phyloP scores from a whole-genome alignment of 2,113 vertebrate genomes.

The Crotalus horridus region DNA sequence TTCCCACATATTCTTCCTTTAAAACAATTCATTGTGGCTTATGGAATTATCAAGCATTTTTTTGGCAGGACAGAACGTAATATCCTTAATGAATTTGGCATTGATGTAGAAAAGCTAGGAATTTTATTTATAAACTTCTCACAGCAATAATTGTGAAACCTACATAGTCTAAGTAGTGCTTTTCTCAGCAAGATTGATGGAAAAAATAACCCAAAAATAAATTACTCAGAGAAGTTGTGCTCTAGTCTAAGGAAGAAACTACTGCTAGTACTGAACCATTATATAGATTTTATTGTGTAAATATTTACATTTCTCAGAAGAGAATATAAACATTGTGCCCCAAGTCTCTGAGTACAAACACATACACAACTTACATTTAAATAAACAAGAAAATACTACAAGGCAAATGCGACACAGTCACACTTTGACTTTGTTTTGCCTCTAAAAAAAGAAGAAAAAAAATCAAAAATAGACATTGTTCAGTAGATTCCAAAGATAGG shows the following conservation, averaged over 20 bases:
- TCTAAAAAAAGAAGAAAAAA: not conserved
- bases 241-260: not conserved
- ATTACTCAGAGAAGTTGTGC: not conserved
- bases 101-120: not conserved
- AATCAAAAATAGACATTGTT: constrained; percentile 38
- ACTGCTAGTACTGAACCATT: not conserved
- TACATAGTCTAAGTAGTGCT: not conserved
- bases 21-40: not conserved
- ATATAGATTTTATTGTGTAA: not conserved
- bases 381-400: not conserved
- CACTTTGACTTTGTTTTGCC: not conserved
- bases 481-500: constrained; percentile 30
- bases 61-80: not conserved
- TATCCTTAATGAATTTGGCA: not conserved
- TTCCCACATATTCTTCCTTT: not conserved
- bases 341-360: not conserved
- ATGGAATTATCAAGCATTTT: not conserved
- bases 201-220: not conserved
- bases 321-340: not conserved
- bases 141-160: not conserved
- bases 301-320: not conserved
- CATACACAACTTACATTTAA: not conserved
- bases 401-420: not conserved
- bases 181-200: not conserved
- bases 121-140: not conserved